A percentile compares a stretch with the other conserved stretches of the same genome.
These are phyloP conservation scores for Neodiprion virginianus DNA, from an alignment of 1,140 invertebrate species.

Conservation along the genomic window DNA sequence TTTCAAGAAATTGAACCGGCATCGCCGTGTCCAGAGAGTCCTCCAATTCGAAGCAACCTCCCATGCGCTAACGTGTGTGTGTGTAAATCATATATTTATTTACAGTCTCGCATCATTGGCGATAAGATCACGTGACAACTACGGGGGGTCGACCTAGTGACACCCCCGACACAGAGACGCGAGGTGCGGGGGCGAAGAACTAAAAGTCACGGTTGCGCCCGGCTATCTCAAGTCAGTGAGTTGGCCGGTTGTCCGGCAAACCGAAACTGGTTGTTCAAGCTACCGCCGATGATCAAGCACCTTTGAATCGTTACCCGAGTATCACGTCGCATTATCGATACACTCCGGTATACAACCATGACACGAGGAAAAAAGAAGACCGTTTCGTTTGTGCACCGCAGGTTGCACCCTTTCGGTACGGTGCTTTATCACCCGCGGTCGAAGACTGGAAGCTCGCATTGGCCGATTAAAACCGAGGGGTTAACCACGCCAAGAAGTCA, in stretches of 20 bases:
- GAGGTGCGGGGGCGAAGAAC: constrained; percentile 25
- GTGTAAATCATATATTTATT: constrained; percentile 43
- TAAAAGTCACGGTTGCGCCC: constrained; percentile 33
- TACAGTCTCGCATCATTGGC: constrained; percentile 31
- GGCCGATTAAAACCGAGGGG: no score
- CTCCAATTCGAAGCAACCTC: no score
- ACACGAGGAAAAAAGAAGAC: constrained; percentile 14
- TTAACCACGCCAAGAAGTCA: no score
- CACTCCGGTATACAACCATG: constrained; percentile 27
- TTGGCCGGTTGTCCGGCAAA: neutral
- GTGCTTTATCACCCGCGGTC: no score
- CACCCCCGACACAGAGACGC: constrained; percentile 11
- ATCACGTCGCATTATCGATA: neutral
- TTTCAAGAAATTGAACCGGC: no score
- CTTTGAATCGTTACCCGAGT: constrained; percentile 19
- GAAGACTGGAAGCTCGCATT: no score
- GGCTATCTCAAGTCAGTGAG: neutral
- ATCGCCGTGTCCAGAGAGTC: no score
- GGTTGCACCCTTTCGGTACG: no score
- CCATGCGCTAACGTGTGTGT: no score
- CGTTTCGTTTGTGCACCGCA: no score
- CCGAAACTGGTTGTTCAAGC: constrained; percentile 30
- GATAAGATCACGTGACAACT: constrained; percentile 51
- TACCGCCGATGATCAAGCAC: constrained; percentile 45
- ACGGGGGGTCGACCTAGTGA: constrained; percentile 37